Conservation (phyloP, 1,140 invertebrate genomes). For the Euwallacea fornicatus region DNA sequence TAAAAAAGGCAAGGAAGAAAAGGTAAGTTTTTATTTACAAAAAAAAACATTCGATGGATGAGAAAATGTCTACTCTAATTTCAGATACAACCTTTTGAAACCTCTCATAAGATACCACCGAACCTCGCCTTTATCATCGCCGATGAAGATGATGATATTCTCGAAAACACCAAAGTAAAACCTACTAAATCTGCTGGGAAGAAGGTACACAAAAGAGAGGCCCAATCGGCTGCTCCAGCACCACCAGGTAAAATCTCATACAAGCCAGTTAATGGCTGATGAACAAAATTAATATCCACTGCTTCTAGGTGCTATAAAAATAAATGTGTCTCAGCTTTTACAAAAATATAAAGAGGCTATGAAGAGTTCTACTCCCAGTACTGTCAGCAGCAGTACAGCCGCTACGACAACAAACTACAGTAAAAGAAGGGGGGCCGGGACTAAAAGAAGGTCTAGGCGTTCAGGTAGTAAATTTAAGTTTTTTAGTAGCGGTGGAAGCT, state of each 20-base stretch:
- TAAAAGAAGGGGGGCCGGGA: constrained; percentile 45
- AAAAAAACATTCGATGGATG: neutral
- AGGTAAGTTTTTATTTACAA: constrained; percentile 10
- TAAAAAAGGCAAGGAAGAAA: constrained; percentile 44
- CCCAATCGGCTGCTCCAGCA: constrained; percentile 44
- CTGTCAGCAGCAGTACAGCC: constrained; percentile 35
- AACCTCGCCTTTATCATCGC: constrained; percentile 44
- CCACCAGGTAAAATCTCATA: constrained; percentile 41
- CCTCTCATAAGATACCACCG: constrained; percentile 51
- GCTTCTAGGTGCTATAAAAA: constrained; percentile 45
- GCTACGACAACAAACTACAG: constrained; percentile 23
- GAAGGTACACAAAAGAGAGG: constrained; percentile 43
- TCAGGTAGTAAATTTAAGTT: neutral
- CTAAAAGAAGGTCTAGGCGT: constrained; percentile 14
- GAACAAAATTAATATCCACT: neutral
- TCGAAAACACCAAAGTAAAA: constrained; percentile 28
- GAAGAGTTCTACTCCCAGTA: constrained; percentile 43
- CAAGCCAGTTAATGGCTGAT: neutral
- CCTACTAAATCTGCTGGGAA: constrained; percentile 32
- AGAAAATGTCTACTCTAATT: neutral
- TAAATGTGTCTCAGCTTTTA: constrained; percentile 48
- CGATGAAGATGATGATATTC: constrained; percentile 41
- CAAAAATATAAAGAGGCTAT: constrained; percentile 50
- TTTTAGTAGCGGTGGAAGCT: neutral
- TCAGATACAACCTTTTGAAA: constrained; percentile 46